Base-by-base conservation (phyloP, 2,888 invertebrate species). In the Polydrusus pterygomalis region DNA sequence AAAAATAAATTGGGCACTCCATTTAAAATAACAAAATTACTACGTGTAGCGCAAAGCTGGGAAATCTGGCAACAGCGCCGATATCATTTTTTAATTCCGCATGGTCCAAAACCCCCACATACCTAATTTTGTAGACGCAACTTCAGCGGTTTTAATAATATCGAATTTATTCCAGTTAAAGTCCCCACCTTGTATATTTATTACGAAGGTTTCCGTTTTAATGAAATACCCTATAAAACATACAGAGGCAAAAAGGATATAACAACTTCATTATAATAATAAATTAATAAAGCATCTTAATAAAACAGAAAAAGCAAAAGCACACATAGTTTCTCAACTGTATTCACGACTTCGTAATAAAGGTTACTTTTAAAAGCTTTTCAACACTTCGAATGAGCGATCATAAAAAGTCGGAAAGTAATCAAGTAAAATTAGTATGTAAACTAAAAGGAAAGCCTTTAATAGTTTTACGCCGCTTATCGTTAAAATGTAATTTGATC, bases 371-470 rank as follows among this genome's bases (percentile, higher is more conserved):
- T 69, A 69, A 69, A 56, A 56, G 69, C 38, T 69, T 69, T 69
- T 69, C 69, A 69, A 69, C 69, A 58, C 69, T 38, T 69, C 51
- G 38, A 51, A 69, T 56, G 54, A 58, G 43, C 69, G 69, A 51
- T 69, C 69, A 56, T 69, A 69, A 69, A 69, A 69, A 69, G 38
- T 56, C 38, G 56, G 40, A 40, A 69, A 69, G 69, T 69, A 69
- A 69, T 71, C 60, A 71, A 71, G 54, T 38, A 38, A 71, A 71
- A 71, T 63, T 63, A 62, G 71, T 71, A 71, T 62, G 63, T 71
- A 71, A 62, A 71, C 63, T 71, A 49, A 63, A 71, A 63, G 63
- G 56, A 69, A 71, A 71, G 45, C 49, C 71, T 71, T 71, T 71
- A 63, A 63, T 64, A 71, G 63, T 63, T 54, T 60, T 70, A 34